These are phyloP conservation scores for Cephalopterus ornatus DNA, from an alignment of 2,113 vertebrate genomes.

Conservation along the genomic window DNA sequence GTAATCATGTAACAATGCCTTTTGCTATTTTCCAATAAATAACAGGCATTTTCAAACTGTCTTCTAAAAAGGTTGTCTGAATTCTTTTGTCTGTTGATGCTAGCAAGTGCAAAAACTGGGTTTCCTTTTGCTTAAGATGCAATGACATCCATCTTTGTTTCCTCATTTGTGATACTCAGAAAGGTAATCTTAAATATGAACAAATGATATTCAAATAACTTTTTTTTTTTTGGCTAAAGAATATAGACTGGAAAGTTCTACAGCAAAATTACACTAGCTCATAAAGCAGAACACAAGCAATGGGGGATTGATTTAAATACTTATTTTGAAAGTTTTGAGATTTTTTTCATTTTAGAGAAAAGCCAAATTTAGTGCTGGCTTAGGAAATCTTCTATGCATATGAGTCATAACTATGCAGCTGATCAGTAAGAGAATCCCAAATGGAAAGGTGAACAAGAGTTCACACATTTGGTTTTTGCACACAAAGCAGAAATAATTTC, in stretches of 20 bases:
- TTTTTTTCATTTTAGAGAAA: not conserved
- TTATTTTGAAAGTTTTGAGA: not conserved
- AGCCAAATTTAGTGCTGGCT: not conserved
- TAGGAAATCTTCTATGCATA: not conserved
- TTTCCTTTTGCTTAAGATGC: not conserved
- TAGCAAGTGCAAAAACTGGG: not conserved
- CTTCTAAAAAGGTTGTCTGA: not conserved
- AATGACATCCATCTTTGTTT: not conserved
- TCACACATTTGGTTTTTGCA: not conserved
- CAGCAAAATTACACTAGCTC: not conserved
- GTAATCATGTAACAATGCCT: not conserved
- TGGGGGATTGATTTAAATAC: not conserved
- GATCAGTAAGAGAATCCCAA: not conserved
- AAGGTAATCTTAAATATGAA: not conserved
- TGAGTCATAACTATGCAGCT: not conserved
- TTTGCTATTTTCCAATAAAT: not conserved
- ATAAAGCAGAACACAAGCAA: not conserved
- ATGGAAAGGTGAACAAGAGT: conserved; percentile 34
- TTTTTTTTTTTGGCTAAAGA: not conserved
- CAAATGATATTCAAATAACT: not conserved
- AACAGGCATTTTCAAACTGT: not conserved
- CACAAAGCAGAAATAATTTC: conserved; percentile 8
- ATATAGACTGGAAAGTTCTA: not conserved
- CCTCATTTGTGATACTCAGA: not conserved
- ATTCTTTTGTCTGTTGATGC: not conserved